phyloP scores from a whole-genome alignment of 1,140 invertebrate species.

The Andrena cerasifolii region DNA sequence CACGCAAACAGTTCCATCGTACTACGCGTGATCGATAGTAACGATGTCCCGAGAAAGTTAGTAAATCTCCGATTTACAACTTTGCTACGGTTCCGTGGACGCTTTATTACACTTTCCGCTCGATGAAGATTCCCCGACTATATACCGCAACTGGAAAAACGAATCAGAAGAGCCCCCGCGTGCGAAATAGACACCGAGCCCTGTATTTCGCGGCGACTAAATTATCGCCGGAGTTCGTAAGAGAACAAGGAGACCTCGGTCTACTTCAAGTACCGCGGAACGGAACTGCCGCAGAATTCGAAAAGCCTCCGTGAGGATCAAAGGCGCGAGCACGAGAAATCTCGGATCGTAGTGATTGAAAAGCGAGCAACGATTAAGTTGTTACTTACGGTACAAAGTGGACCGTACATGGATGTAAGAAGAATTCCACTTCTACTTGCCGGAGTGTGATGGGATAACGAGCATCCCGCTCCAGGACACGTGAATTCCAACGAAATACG shows the following conservation, averaged over 20 bases:
- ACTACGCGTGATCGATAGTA: constrained; percentile 37
- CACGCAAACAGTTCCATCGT: constrained; percentile 34
- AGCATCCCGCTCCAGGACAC: constrained; percentile 33
- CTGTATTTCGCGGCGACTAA: no score
- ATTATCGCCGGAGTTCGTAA: no score
- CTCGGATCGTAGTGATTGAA: background rate
- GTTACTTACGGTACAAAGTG: background rate
- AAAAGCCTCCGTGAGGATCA: background rate
- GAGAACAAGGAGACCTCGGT: no score
- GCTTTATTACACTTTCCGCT: background rate
- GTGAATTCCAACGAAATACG: constrained; percentile 71
- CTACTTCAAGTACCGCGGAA: no score
- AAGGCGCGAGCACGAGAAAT: no score
- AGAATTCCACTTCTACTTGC: constrained; percentile 27
- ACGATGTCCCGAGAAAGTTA: constrained; percentile 40
- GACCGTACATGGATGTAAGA: background rate
- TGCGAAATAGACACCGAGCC: no score
- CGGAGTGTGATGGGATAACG: constrained; percentile 37
- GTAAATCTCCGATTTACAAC: constrained; percentile 20
- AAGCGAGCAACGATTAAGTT: background rate
- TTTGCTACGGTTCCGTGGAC: background rate
- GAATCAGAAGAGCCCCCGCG: no score
- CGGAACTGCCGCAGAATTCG: background rate
- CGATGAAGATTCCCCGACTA: no score
- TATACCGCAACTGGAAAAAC: no score